Evolutionary conservation across 2,888 invertebrate genomes (phyloP).

Genomic region (Euproctis similis): DNA sequence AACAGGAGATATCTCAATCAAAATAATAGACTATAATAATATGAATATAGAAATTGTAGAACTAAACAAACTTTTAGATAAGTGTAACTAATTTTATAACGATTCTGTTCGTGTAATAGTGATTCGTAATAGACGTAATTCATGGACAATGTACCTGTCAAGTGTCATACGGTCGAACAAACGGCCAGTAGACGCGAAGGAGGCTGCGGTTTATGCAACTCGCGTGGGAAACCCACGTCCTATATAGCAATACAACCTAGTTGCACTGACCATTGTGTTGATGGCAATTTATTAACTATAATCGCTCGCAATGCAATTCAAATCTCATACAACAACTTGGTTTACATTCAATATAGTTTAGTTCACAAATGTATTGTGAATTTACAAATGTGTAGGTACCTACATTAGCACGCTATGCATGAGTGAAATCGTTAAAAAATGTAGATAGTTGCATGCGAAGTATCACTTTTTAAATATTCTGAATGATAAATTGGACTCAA

Average conservation of each 20-base stretch:
- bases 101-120: no score
- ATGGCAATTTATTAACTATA: conserved; percentile 14
- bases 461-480: no score
- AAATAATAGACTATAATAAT: no score
- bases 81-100: no score
- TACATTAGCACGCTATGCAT: no score
- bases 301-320: conserved; percentile 3
- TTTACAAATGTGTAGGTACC: neutral
- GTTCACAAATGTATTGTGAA: conserved; percentile 4
- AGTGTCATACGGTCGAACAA: conserved; percentile 29
- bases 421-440: no score
- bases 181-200: conserved; percentile 37
- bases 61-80: no score
- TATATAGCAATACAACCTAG: conserved; percentile 31
- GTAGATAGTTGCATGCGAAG: no score
- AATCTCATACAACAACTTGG: conserved; percentile 3
- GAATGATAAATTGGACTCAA: no score
- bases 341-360: conserved; percentile 2
- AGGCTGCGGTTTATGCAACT: conserved; percentile 44
- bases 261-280: conserved; percentile 18
- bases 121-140: conserved; percentile 8
- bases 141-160: conserved; percentile 16
- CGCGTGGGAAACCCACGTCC: conserved; percentile 52
- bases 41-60: no score
- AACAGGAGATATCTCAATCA: no score